Evolutionary conservation across 2,113 vertebrate species (phyloP).

Genomic region (Hydrochoerus hydrochaeris): DNA sequence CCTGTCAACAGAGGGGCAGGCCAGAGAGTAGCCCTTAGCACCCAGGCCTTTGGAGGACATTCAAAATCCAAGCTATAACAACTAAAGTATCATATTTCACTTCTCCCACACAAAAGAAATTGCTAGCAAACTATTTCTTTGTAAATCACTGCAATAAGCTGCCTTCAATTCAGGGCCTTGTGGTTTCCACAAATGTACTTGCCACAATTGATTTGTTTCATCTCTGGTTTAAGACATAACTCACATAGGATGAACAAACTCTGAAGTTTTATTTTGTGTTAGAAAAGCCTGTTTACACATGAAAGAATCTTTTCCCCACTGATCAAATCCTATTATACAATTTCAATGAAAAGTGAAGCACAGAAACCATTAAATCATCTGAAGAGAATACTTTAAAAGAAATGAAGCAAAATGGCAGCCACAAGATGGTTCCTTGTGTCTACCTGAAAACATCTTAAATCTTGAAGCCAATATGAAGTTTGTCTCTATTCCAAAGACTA

Average conservation of each 20-base stretch:
- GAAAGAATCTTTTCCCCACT: not conserved
- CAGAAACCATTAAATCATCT: constrained; percentile 28
- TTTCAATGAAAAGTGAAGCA: constrained; percentile 60
- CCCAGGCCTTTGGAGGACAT: not conserved
- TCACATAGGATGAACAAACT: constrained; percentile 21
- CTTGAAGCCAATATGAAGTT: not conserved
- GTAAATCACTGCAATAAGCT: constrained; percentile 48
- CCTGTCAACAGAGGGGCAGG: not conserved
- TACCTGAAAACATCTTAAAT: not conserved
- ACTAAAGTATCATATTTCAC: constrained; percentile 23
- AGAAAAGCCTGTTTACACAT: constrained; percentile 55
- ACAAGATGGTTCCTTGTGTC: not conserved
- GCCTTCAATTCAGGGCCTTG: constrained; percentile 2
- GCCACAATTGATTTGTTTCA: constrained; percentile 60
- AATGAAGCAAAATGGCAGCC: constrained; percentile 46
- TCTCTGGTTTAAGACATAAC: constrained; percentile 42
- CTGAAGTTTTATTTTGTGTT: constrained; percentile 57
- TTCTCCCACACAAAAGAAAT: constrained; percentile 37
- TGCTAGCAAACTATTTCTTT: not conserved
- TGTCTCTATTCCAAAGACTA: constrained; percentile 40
- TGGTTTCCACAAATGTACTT: constrained; percentile 52
- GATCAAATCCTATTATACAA: constrained; percentile 47
- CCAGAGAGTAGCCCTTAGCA: not conserved
- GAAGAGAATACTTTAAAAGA: constrained; percentile 13
- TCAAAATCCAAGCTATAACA: not conserved